Percentiles rank a stretch among this genome's conserved stretches.
Evolutionary conservation across 35 echinoderm and acorn worm species (phyloP).

Genomic region (Apostichopus parvimensis): DNA sequence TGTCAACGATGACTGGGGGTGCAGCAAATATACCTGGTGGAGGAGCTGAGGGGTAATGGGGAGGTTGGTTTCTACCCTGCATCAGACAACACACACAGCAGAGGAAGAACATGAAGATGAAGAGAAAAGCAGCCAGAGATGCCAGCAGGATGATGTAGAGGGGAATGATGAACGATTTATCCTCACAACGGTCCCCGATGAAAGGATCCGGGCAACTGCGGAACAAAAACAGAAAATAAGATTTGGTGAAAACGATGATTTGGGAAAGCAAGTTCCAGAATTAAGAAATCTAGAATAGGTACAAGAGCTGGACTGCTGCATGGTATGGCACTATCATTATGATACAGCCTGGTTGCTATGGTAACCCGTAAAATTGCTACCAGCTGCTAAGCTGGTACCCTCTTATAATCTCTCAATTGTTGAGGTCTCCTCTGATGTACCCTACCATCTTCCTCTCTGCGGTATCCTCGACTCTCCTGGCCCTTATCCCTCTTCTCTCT

Average conservation of each 20-base stretch:
- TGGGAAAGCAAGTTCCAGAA: background rate
- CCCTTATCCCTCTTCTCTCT: no score
- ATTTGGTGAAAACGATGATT: no score
- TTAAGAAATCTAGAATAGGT: background rate
- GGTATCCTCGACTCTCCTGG: no score
- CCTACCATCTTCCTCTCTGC: no score
- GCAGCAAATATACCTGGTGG: slow-evolving; percentile 4
- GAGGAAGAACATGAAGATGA: slow-evolving; percentile 12
- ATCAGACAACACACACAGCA: slow-evolving; percentile 11
- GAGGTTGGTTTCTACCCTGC: background rate
- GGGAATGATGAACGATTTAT: background rate
- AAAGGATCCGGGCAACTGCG: slow-evolving; percentile 12
- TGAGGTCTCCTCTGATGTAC: no score
- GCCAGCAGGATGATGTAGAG: slow-evolving; percentile 9
- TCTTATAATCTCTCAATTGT: no score
- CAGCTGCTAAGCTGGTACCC: no score
- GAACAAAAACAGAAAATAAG: background rate
- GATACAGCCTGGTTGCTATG: no score
- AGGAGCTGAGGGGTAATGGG: background rate
- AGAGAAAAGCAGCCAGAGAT: background rate
- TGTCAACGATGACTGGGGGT: slow-evolving; percentile 6
- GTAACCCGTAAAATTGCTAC: no score
- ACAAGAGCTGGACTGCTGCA: background rate
- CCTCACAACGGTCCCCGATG: slow-evolving; percentile 13
- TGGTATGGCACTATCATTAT: no score